These are phyloP conservation scores for Acromyrmex charruanus DNA, from an alignment of 1,140 invertebrate species.

Conservation along the genomic window DNA sequence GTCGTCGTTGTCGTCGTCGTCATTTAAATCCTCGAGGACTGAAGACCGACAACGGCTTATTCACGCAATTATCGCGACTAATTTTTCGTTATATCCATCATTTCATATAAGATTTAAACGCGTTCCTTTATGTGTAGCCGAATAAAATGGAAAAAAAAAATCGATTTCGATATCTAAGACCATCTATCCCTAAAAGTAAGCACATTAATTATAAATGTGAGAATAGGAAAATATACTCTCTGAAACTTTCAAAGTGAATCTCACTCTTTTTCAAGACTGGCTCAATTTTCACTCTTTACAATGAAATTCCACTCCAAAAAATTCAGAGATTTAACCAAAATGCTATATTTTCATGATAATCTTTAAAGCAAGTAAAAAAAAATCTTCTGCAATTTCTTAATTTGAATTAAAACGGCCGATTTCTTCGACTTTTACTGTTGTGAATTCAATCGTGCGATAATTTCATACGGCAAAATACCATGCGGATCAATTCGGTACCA, in stretches of 20 bases:
- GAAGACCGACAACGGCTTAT: conserved; percentile 12
- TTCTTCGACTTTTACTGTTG: background rate
- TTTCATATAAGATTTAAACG: conserved; percentile 13
- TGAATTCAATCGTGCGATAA: background rate
- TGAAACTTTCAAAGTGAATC: too few species aligned
- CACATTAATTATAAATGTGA: background rate
- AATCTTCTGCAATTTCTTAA: background rate
- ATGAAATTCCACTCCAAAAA: too few species aligned
- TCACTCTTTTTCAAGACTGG: too few species aligned
- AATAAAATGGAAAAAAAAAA: conserved; percentile 17
- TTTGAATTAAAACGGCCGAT: background rate
- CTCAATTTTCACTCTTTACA: too few species aligned
- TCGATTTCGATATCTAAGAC: background rate
- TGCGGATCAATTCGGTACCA: background rate
- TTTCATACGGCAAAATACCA: background rate
- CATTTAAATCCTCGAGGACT: conserved; percentile 64
- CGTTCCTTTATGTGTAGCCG: background rate
- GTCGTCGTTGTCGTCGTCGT: conserved; percentile 10
- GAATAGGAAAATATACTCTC: background rate
- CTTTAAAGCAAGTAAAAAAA: background rate
- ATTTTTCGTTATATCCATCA: conserved; percentile 4
- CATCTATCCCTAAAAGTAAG: background rate
- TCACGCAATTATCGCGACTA: conserved; percentile 17
- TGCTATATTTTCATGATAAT: background rate
- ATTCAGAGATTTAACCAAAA: too few species aligned